Base-by-base conservation (phyloP, 2,113 vertebrate genomes). In the Pao palembangensis region DNA sequence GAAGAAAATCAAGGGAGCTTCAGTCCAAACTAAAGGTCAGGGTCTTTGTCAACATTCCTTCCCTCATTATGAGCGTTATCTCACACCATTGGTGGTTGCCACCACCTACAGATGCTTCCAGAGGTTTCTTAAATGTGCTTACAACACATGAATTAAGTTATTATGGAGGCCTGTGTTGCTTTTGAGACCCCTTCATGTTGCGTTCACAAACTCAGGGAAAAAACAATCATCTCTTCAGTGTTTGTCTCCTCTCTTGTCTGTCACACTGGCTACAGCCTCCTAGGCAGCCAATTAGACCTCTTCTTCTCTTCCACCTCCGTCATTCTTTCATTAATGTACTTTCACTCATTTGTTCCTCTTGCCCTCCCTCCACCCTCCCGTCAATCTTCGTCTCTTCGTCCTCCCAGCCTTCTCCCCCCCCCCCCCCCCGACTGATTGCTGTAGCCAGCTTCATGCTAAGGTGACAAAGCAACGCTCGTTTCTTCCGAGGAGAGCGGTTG, bases 1-100 rank as follows among this genome's bases (percentile, higher is more conserved):
- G 96, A 92, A 93, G 96, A 91, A 99, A 99, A 94, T 98, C 95
- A 92, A 92, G 96, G 89, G 96, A 98, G 91, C 95, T 99, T 93
- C 96, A 99, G 91, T 94, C 96, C 89, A 99, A 98, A 90, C 92
- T 99, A 90, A 99, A 98, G 96, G 96, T 99, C 93, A 92, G 93
- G 87, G 8, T 46, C 17, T 46, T 4, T 5, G 34, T 42, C 8
- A 2, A 23, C 14, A 23, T 25, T 19, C 21, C 4, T 52, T 25
- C 21, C 23, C 12, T 28, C 25, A 11, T 49, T 49, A n/a, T 49
- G 47, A 18, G 18, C n/a, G 1, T 46, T 46, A 4, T 16, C 3
- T n/a, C 16, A 46, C 5, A 1, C 16, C 44, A n/a, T 6, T 7
- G 44, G 44, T n/a, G 44, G 8, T 46, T 46, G n/a, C n/a, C 31